Percentiles rank a stretch among this genome's conserved stretches.
These are phyloP conservation scores for Megaustenia siamemsis DNA, from an alignment of 2,888 invertebrate species.

Conservation along the genomic window DNA sequence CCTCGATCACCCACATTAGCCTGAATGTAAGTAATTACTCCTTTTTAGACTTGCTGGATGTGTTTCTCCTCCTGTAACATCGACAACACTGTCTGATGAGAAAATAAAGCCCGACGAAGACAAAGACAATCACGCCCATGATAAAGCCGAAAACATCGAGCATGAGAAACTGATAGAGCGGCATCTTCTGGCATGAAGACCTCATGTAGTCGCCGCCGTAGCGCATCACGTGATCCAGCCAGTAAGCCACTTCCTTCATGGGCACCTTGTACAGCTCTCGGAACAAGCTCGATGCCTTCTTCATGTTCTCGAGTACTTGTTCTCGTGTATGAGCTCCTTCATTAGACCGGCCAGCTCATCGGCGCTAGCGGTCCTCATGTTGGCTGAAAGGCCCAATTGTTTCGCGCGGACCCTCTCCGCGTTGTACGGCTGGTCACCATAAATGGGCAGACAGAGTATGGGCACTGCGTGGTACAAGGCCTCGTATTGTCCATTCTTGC, in stretches of 20 bases:
- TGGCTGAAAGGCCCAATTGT: constrained; percentile 31
- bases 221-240: constrained; percentile 69
- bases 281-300: constrained; percentile 50
- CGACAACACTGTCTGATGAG: background rate
- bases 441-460: background rate
- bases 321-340: constrained; percentile 4
- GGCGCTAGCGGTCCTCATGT: constrained; percentile 12
- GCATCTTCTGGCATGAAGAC: constrained; percentile 61
- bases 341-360: background rate
- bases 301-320: constrained; percentile 49
- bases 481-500: constrained; percentile 68
- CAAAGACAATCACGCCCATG: constrained; percentile 4
- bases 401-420: constrained; percentile 47
- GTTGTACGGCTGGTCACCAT: constrained; percentile 58
- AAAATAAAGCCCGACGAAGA: background rate
- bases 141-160: constrained; percentile 62
- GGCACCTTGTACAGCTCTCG: constrained; percentile 58
- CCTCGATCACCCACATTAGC: too few relatives aligned
- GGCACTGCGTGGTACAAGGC: constrained; percentile 60
- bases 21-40: too few relatives aligned
- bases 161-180: constrained; percentile 64
- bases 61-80: background rate
- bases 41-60: background rate
- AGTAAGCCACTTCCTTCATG: constrained; percentile 62
- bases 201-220: constrained; percentile 65